Evolutionary conservation across 1,140 invertebrate species (phyloP).

Genomic region (Drosophila miranda): DNA sequence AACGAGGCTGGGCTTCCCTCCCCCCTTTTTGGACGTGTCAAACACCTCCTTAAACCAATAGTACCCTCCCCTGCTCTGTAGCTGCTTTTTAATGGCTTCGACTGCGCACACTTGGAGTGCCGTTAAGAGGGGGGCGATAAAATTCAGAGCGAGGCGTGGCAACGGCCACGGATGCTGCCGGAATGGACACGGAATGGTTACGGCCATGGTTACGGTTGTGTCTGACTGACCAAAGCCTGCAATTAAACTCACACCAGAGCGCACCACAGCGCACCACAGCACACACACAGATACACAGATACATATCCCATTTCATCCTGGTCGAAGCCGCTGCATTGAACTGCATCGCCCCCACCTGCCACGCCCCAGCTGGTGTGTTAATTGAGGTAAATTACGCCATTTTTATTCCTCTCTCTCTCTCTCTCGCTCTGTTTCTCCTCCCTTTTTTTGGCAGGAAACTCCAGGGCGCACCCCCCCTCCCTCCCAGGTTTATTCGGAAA

Average conservation of each 20-base stretch:
- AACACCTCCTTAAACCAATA: too few relatives aligned
- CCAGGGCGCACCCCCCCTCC: background rate
- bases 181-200: slow-evolving; percentile 22
- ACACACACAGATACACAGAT: slow-evolving; percentile 6
- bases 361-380: slow-evolving; percentile 68
- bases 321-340: slow-evolving; percentile 34
- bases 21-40: too few relatives aligned
- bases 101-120: slow-evolving; percentile 70
- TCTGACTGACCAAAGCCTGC: slow-evolving; percentile 73
- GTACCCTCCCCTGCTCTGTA: too few relatives aligned
- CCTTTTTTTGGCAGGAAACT: slow-evolving; percentile 16
- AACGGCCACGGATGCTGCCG: slow-evolving; percentile 39
- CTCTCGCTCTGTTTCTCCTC: slow-evolving; percentile 1
- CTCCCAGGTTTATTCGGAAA: slow-evolving; percentile 64
- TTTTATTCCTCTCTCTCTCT: slow-evolving; percentile 32
- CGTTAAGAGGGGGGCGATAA: slow-evolving; percentile 72
- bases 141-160: slow-evolving; percentile 60
- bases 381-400: slow-evolving; percentile 78
- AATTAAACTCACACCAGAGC: slow-evolving; percentile 65
- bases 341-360: slow-evolving; percentile 22
- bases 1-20: too few relatives aligned
- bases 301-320: slow-evolving; percentile 1
- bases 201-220: slow-evolving; percentile 51
- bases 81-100: slow-evolving; percentile 45
- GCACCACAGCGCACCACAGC: background rate